Conservation (phyloP, 2,888 invertebrate species). For the Blastobasis adustella region DNA sequence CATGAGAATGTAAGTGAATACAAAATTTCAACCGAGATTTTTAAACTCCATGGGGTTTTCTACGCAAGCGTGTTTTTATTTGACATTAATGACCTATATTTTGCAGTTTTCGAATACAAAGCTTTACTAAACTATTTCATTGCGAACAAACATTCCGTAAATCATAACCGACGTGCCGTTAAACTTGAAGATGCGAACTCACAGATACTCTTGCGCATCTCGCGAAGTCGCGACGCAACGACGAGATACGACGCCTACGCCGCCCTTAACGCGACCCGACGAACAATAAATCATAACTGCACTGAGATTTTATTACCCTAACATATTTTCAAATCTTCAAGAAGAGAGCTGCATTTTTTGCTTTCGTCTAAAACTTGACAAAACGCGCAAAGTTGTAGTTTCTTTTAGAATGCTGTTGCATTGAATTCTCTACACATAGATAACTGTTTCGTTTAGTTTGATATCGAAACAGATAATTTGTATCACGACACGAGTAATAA, state of each 20-base stretch:
- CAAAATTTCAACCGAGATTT: too few species aligned
- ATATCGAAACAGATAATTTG: neutral
- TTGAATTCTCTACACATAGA: too few species aligned
- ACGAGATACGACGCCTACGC: constrained; percentile 33
- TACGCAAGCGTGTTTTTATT: too few species aligned
- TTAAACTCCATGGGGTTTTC: too few species aligned
- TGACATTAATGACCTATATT: too few species aligned
- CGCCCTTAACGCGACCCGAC: constrained; percentile 8
- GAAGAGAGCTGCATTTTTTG: too few species aligned
- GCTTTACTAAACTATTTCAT: constrained; percentile 23
- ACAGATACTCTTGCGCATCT: constrained; percentile 30
- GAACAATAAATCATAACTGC: constrained; percentile 32
- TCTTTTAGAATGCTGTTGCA: too few species aligned
- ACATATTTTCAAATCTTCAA: neutral
- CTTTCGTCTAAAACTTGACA: too few species aligned
- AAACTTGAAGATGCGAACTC: constrained; percentile 35
- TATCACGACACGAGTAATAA: constrained; percentile 3
- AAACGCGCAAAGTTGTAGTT: too few species aligned
- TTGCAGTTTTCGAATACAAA: too few species aligned
- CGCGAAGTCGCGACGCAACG: constrained; percentile 19
- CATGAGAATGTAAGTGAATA: too few species aligned
- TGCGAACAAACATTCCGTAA: constrained; percentile 44
- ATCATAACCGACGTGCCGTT: constrained; percentile 41
- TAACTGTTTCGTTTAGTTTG: neutral
- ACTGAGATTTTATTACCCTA: constrained; percentile 25